These are phyloP conservation scores for Trichoplusia ni DNA, from an alignment of 1,140 invertebrate genomes.

Conservation along the genomic window DNA sequence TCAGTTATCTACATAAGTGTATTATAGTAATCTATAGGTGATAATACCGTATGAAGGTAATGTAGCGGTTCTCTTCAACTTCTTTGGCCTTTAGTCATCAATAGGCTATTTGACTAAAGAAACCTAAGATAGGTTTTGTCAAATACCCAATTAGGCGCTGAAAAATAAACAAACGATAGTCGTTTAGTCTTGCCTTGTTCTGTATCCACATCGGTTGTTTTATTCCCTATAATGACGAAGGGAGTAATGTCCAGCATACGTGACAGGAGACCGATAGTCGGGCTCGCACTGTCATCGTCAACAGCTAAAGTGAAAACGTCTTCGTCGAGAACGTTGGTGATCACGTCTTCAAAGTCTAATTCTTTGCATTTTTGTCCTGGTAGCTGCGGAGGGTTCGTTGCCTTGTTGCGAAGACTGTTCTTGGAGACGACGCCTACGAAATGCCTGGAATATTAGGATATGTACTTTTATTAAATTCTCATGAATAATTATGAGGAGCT, in stretches of 20 bases:
- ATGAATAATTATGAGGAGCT: too few relatives aligned
- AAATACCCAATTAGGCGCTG: not conserved
- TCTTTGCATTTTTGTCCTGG: not conserved
- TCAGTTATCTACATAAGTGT: too few relatives aligned
- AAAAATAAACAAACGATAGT: too few relatives aligned
- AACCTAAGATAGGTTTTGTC: not conserved
- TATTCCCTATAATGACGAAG: constrained; percentile 26
- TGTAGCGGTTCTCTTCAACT: too few relatives aligned
- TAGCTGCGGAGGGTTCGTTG: constrained; percentile 49
- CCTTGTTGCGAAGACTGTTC: constrained; percentile 41
- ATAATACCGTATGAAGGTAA: too few relatives aligned
- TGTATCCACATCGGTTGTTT: not conserved
- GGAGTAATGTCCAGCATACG: constrained; percentile 31
- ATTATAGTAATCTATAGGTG: not conserved
- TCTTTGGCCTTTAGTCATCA: too few relatives aligned
- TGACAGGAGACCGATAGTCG: constrained; percentile 25
- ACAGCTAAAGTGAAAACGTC: constrained; percentile 86
- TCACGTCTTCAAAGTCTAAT: constrained; percentile 54
- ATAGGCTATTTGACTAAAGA: too few relatives aligned
- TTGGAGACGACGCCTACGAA: constrained; percentile 48
- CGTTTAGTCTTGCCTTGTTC: not conserved
- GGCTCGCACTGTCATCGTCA: constrained; percentile 66
- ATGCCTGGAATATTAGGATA: constrained; percentile 33
- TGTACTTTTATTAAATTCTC: not conserved
- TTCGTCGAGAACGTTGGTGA: constrained; percentile 80